Conservation (phyloP, 2,113 vertebrate species). For the Empidonax alnorum region DNA sequence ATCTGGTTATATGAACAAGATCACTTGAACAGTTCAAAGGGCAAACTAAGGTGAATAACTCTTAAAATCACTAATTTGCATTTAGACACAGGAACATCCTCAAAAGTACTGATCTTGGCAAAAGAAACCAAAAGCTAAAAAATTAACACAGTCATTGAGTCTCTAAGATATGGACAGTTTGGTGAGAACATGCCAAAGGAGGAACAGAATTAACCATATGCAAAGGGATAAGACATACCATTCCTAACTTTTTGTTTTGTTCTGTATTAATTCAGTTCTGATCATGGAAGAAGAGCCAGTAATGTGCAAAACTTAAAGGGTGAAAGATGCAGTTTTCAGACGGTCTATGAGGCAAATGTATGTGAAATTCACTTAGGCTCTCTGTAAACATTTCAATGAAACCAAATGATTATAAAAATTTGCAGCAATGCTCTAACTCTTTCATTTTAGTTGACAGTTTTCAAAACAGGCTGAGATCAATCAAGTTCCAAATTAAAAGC, state of each 20-base stretch:
- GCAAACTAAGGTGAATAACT: background rate
- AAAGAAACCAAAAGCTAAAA: background rate
- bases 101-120: background rate
- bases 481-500: constrained; percentile 29
- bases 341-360: background rate
- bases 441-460: constrained; percentile 8
- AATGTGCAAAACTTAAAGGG: background rate
- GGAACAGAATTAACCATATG: background rate
- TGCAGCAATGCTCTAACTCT: background rate
- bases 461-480: background rate
- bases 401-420: background rate
- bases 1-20: background rate
- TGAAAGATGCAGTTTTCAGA: background rate
- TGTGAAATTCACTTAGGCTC: background rate
- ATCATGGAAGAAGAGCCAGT: background rate
- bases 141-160: background rate
- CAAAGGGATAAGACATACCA: background rate
- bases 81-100: background rate
- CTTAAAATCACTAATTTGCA: background rate
- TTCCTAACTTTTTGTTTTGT: background rate
- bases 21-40: background rate
- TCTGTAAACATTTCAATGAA: background rate
- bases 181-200: background rate
- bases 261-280: background rate
- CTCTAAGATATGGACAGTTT: background rate